Evolutionary conservation across 1,140 invertebrate species (phyloP).

Genomic region (Oedothorax gibbosus): DNA sequence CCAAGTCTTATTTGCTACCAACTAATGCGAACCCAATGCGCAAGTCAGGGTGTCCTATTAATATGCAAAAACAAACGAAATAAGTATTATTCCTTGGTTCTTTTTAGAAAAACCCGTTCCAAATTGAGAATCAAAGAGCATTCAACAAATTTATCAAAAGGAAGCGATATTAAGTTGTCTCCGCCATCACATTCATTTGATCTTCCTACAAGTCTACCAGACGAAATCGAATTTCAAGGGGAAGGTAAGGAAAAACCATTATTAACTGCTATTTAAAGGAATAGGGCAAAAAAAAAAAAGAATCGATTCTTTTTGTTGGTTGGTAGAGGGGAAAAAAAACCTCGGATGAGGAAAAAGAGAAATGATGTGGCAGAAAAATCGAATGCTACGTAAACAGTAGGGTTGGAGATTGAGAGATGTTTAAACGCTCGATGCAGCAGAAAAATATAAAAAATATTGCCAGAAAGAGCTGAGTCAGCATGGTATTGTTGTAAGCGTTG

Average conservation of each 20-base stretch:
- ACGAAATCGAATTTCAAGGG: constrained; percentile 49
- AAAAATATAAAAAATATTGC: constrained; percentile 38
- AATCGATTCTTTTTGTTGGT: constrained; percentile 45
- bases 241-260: constrained; percentile 47
- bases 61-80: no score
- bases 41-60: no score
- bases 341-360: constrained; percentile 14
- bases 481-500: no score
- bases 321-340: constrained; percentile 14
- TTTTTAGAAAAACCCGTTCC: no score
- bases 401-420: constrained; percentile 56
- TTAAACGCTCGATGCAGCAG: constrained; percentile 43
- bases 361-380: constrained; percentile 53
- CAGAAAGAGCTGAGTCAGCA: background rate
- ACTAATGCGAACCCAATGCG: no score
- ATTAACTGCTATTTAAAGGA: constrained; percentile 61
- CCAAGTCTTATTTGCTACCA: no score
- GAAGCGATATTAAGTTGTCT: constrained; percentile 54
- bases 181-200: background rate
- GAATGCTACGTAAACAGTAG: constrained; percentile 52
- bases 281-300: constrained; percentile 51
- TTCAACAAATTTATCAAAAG: constrained; percentile 44
- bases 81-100: no score
- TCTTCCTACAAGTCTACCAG: background rate
- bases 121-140: background rate